Conservation (phyloP, 2,113 vertebrate species). For the Callorhinus ursinus region DNA sequence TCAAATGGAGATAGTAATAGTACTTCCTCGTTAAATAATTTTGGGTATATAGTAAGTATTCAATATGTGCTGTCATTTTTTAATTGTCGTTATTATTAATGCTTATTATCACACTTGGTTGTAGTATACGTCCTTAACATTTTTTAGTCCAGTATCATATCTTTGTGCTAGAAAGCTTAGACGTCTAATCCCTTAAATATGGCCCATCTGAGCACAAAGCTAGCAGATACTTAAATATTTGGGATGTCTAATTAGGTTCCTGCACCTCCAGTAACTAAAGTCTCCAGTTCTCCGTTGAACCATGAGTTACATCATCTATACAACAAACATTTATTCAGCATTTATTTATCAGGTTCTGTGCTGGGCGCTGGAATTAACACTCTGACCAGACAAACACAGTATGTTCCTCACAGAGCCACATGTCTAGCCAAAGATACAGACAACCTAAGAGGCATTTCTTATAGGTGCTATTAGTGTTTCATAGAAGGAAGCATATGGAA, state of each 20-base stretch:
- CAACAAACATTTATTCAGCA: neutral
- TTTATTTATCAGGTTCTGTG: neutral
- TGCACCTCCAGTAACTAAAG: neutral
- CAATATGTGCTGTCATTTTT: neutral
- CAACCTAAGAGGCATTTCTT: neutral
- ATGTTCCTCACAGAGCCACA: neutral
- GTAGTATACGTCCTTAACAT: neutral
- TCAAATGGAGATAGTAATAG: constrained; percentile 43
- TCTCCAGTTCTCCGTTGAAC: constrained; percentile 32
- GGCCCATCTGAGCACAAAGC: neutral
- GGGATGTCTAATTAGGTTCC: neutral
- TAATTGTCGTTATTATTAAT: neutral
- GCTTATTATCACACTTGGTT: neutral
- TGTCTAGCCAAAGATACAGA: neutral
- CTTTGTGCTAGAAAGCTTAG: constrained; percentile 29
- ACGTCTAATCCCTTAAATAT: neutral
- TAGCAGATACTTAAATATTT: neutral
- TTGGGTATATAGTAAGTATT: neutral
- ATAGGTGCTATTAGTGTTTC: neutral
- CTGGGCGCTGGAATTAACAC: neutral
- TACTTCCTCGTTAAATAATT: neutral
- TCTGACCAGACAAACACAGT: neutral
- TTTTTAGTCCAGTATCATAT: neutral
- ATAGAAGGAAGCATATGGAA: neutral
- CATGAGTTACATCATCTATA: neutral